A percentile compares a stretch with the other conserved stretches of the same genome.
These are phyloP conservation scores for Lycocerus yunnanus DNA, from an alignment of 2,888 invertebrate genomes.

Conservation along the genomic window DNA sequence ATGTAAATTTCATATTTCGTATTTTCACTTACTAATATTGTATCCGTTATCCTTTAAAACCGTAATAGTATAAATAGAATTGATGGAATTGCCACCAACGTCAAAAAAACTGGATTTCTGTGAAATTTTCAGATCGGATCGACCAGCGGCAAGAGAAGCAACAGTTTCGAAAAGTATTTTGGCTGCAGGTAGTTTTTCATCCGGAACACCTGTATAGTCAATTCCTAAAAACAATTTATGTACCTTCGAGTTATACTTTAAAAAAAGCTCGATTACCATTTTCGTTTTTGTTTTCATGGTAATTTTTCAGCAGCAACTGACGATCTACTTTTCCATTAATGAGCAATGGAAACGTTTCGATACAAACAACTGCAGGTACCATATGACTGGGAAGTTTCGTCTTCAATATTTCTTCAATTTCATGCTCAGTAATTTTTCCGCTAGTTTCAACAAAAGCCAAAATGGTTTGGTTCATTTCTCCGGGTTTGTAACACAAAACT, in stretches of 20 bases:
- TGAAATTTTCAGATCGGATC: conserved; percentile 65
- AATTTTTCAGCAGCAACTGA: conserved; percentile 74
- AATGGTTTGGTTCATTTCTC: conserved; percentile 71
- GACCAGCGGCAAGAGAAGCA: conserved; percentile 70
- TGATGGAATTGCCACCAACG: conserved; percentile 84
- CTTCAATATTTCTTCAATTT: conserved; percentile 68
- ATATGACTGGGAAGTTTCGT: conserved; percentile 74
- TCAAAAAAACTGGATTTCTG: conserved; percentile 78
- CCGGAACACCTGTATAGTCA: conserved; percentile 68
- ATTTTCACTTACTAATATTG: conserved; percentile 64
- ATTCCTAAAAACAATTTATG: conserved; percentile 59
- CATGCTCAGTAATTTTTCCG: conserved; percentile 56
- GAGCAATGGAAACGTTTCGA: conserved; percentile 76
- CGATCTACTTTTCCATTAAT: conserved; percentile 89
- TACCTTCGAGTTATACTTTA: neutral
- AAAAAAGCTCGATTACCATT: neutral
- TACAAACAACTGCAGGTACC: conserved; percentile 72
- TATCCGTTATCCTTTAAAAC: conserved; percentile 76
- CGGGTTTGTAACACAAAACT: conserved; percentile 73
- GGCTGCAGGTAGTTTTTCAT: conserved; percentile 65
- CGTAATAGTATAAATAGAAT: conserved; percentile 82
- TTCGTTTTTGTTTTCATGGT: conserved; percentile 60
- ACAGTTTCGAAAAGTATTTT: conserved; percentile 75
- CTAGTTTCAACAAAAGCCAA: conserved; percentile 64
- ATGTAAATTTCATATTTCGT: too few relatives aligned